Base-by-base conservation (phyloP, 2,113 vertebrate species). In the Paratilapia polleni region DNA sequence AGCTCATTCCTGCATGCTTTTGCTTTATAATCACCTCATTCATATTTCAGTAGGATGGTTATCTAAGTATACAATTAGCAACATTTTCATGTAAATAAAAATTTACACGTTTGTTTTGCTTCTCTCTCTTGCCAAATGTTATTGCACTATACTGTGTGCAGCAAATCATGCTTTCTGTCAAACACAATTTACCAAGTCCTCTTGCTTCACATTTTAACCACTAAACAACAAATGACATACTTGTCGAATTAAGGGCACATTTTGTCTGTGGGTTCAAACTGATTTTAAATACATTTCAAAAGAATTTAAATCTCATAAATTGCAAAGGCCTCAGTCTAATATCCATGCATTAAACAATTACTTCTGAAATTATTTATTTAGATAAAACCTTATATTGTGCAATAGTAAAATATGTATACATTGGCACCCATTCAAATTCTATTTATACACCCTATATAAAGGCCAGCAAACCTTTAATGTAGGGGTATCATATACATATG, bases 1-100 rank as follows among this genome's bases (percentile, higher is more conserved):
- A 81, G 47, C 60, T 88, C 34, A 77, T 87, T 87, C 77, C 36
- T 77, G 58, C 26, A 59, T 60, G 17, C 85, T 78, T 82, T 56
- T 73, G 28, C 61, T 78, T 80, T 38, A 76, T 52, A 83, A 80
- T 62, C 57, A 68, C 54, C 13, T 57, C 2, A 61, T 9, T 81
- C 80, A 68, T 64, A 34, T 87, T 82, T 84, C 38, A 63, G 8
- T 6, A 31, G 38, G 57, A 70, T 26, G 15, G 9, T 74, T 75
- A 43, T 68, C 58, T 41, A 64, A 43, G 56, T 78, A 62, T 28
- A 86, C 15, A 64, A 82, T 87, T 62, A 73, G 34, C 26, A 19
- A 63, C 6, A 60, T 81, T 83, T 88, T 52, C 22, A 73, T 41
- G 36, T 79, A 75, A 70, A 87, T 70, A 49, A 38, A 31, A 78